Evolutionary conservation across 23 tunicate species (phyloP).

Genomic region (Oikopleura dioica): DNA sequence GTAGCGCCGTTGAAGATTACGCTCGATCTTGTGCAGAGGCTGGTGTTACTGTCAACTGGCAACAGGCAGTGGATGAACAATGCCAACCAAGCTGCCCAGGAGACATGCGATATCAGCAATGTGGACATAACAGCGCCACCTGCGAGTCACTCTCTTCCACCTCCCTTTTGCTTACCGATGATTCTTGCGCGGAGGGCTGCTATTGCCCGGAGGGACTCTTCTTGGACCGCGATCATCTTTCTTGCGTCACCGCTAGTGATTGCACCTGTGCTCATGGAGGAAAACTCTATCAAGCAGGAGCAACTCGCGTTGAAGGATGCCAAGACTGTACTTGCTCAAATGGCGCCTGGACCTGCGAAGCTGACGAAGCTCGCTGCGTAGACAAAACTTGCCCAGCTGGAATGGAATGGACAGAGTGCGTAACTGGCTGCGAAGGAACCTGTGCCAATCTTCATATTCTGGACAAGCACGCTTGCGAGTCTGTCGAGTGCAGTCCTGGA

Average conservation of each 20-base stretch:
- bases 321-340: conserved; percentile 14
- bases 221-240: conserved; percentile 4
- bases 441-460: conserved; percentile 13
- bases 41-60: conserved; percentile 16
- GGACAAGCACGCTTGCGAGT: neutral
- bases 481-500: too few species aligned
- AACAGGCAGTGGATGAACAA: neutral
- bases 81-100: conserved; percentile 15
- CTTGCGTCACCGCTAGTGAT: conserved; percentile 1
- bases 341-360: conserved; percentile 18
- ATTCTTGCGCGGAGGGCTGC: conserved; percentile 20
- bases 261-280: conserved; percentile 14
- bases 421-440: conserved; percentile 14
- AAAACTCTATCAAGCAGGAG: conserved; percentile 13
- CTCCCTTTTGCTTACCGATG: neutral
- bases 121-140: conserved; percentile 15
- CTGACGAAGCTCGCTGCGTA: conserved; percentile 12
- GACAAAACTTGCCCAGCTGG: conserved; percentile 15
- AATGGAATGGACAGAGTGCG: conserved; percentile 17
- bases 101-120: conserved; percentile 17
- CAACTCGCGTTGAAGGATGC: conserved; percentile 12
- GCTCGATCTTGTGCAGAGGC: conserved; percentile 16
- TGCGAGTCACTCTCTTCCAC: conserved; percentile 14
- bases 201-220: conserved; percentile 16
- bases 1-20: conserved; percentile 1